Evolutionary conservation across 1,140 invertebrate species (phyloP).

Genomic region (Drosophila dunni): DNA sequence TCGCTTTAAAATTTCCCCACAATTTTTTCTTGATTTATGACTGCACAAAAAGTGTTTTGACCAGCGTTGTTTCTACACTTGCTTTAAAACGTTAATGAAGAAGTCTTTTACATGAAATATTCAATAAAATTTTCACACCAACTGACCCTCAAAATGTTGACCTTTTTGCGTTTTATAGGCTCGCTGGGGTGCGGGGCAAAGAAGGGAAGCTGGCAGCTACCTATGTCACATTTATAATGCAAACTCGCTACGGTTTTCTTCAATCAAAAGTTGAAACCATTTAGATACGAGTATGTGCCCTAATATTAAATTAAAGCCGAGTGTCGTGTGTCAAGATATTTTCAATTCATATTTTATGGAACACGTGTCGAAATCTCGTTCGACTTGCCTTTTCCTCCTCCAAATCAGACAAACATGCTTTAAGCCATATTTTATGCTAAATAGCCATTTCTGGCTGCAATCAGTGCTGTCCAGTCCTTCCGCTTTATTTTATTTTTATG

Average conservation of each 20-base stretch:
- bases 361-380: slow-evolving; percentile 10
- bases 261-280: slow-evolving; percentile 15
- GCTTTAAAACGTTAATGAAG: slow-evolving; percentile 70
- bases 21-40: slow-evolving; percentile 59
- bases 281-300: slow-evolving; percentile 1
- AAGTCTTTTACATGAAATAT: slow-evolving; percentile 69
- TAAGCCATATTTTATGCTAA: slow-evolving; percentile 34
- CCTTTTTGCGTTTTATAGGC: slow-evolving; percentile 28
- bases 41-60: slow-evolving; percentile 55
- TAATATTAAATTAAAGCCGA: slow-evolving; percentile 38
- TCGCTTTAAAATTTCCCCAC: background rate
- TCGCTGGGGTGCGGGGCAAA: background rate
- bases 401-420: background rate
- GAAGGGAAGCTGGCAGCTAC: background rate
- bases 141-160: slow-evolving; percentile 36
- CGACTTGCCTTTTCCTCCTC: too few species aligned
- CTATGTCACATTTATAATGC: slow-evolving; percentile 59
- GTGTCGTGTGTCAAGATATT: slow-evolving; percentile 17
- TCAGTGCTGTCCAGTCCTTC: slow-evolving; percentile 18
- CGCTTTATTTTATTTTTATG: slow-evolving; percentile 2
- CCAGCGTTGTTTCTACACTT: slow-evolving; percentile 2
- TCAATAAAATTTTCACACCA: slow-evolving; percentile 54
- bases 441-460: slow-evolving; percentile 19
- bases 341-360: slow-evolving; percentile 37
- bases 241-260: slow-evolving; percentile 20